Evolutionary conservation across 2,888 invertebrate genomes (phyloP).

Genomic region (Coleophora flavipennella): DNA sequence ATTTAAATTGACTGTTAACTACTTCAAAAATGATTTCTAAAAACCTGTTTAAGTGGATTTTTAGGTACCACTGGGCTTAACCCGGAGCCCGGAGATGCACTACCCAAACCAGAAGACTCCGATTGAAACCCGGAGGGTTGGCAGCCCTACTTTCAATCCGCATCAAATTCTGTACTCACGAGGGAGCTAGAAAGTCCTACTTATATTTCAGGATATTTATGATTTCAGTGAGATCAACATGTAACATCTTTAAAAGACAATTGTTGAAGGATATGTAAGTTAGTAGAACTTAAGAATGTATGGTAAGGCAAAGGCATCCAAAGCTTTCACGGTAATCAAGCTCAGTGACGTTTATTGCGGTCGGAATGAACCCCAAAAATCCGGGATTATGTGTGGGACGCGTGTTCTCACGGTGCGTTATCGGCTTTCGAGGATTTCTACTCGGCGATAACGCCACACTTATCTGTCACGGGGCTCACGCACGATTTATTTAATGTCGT

Average conservation of each 20-base stretch:
- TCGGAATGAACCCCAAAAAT: conserved; percentile 28
- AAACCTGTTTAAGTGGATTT: too few relatives aligned
- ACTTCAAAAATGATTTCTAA: too few relatives aligned
- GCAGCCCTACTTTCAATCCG: conserved; percentile 21
- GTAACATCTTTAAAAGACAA: neutral
- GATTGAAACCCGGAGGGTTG: too few relatives aligned
- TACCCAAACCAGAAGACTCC: too few relatives aligned
- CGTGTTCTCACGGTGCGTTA: conserved; percentile 53
- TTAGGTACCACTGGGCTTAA: too few relatives aligned
- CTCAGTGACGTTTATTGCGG: conserved; percentile 31
- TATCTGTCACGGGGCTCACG: conserved; percentile 40
- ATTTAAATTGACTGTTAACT: too few relatives aligned
- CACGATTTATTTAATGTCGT: conserved; percentile 33
- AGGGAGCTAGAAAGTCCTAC: conserved; percentile 3
- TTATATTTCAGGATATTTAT: conserved; percentile 1
- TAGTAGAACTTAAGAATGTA: conserved; percentile 15
- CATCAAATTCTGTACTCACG: conserved; percentile 19
- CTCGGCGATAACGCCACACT: conserved; percentile 50
- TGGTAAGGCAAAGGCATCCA: conserved; percentile 9
- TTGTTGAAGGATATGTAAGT: neutral
- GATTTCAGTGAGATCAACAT: neutral
- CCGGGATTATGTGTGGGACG: conserved; percentile 35
- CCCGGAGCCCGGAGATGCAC: too few relatives aligned
- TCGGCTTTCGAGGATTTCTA: conserved; percentile 42
- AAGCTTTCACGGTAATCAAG: conserved; percentile 30